phyloP scores from a whole-genome alignment of 2,113 vertebrate genomes.

The Egretta garzetta region DNA sequence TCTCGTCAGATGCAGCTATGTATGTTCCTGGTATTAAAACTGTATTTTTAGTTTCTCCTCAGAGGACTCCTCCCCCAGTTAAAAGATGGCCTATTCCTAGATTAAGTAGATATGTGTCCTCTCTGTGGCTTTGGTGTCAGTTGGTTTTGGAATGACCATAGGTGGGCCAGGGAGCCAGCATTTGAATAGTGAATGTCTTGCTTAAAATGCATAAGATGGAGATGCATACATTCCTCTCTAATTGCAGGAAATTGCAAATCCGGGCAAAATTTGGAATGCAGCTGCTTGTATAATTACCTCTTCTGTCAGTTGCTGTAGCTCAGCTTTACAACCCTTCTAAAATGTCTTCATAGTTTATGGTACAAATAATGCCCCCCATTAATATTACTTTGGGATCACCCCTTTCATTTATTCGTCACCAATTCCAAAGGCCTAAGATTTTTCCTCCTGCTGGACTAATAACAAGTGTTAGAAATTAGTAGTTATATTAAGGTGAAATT shows the following conservation, averaged over 20 bases:
- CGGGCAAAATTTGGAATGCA: conserved; percentile 43
- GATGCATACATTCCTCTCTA: conserved; percentile 14
- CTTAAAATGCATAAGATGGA: neutral
- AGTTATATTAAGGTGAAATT: neutral
- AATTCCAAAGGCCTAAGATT: neutral
- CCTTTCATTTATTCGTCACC: neutral
- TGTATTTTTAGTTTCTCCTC: neutral
- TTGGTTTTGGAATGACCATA: neutral
- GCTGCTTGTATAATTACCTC: conserved; percentile 63
- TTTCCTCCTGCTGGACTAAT: neutral
- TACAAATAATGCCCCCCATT: neutral
- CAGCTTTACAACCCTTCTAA: conserved; percentile 40
- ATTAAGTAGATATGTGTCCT: neutral
- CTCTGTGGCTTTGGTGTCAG: neutral
- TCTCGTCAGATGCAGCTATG: neutral
- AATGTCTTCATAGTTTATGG: neutral
- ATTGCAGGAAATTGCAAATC: conserved; percentile 62
- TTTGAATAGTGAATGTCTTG: neutral
- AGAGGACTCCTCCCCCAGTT: neutral
- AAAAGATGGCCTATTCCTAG: neutral
- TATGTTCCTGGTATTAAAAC: neutral
- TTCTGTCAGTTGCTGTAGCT: conserved; percentile 42
- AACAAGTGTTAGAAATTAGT: neutral
- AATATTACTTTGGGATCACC: neutral
- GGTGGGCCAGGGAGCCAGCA: neutral